Evolutionary conservation across 2,797 vertebrate species (phyloP), one percentile per base, ranked within the genome.

Genomic region (Rachycentron canadum): DNA sequence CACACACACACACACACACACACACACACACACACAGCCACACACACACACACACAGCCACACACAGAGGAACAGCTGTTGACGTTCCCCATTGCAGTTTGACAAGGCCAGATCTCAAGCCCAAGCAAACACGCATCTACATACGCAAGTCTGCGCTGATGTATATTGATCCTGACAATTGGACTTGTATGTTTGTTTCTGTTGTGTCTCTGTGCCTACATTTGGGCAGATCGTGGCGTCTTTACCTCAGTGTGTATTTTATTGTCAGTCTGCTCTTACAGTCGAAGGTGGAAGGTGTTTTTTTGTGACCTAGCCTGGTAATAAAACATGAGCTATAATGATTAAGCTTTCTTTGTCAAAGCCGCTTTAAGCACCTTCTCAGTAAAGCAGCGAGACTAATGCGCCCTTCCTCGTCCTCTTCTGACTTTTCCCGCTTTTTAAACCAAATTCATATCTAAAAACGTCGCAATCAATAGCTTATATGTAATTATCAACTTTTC

Each of bases 11-110:
- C 13, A 16, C 36, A 40, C 23, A 13, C 57, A 60, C 64, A 66
- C 40, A 45, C 38, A 70, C 60, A 59, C 40, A 62, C 53, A 32
- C 55, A 49, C 36, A 56, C n/a, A n/a, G n/a, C n/a, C 60, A 38
- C 38, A 55, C 13, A 16, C 36, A 40, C 23, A 13, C 57, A 60
- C 64, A 66, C 40, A 45, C 38, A 70, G 55, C 55, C 47, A 70
- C 66, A 57, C 56, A 49, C 30, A 56, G 8, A 73, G 45, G 62
- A 82, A 81, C 90, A 91, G 87, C 83, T 91, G 88, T 85, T 86
- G 76, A 86, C 72, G 62, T 83, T 86, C 78, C 71, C 53, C 28
- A 56, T 59, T 80, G 69, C 59, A 73, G 55, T 81, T 65, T 81
- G 68, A 87, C 52, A 79, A 87, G 80, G 81, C 80, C 72, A 77